phyloP scores from a whole-genome alignment of 1,140 invertebrate genomes.

The Aradophagus sp. region DNA sequence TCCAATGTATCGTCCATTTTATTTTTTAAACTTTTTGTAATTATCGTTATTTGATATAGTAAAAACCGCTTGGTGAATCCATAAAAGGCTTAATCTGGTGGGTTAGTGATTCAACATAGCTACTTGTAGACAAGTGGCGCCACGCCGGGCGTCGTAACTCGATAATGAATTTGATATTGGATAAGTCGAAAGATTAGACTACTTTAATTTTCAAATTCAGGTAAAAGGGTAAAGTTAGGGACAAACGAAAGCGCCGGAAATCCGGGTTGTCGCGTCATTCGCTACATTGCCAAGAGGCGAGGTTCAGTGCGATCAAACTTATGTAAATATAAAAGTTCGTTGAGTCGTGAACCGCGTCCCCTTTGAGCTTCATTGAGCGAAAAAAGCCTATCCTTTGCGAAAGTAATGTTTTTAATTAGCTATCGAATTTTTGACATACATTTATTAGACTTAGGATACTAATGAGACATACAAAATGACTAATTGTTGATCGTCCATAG shows the following conservation, averaged over 20 bases:
- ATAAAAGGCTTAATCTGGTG: conserved; percentile 39
- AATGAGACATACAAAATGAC: conserved; percentile 31
- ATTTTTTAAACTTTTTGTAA: conserved; percentile 10
- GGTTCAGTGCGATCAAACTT: conserved; percentile 2
- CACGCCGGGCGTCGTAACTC: conserved; percentile 6
- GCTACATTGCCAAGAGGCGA: conserved; percentile 3
- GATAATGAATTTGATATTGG: conserved; percentile 11
- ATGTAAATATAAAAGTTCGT: not conserved
- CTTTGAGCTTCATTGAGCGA: conserved; percentile 12
- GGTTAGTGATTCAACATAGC: conserved; percentile 29
- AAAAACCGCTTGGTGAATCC: conserved; percentile 28
- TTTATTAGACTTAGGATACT: conserved; percentile 29
- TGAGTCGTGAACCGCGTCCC: not conserved
- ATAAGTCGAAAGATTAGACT: conserved; percentile 22
- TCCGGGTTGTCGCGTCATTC: conserved; percentile 37
- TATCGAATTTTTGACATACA: too few species aligned
- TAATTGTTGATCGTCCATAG: conserved; percentile 28
- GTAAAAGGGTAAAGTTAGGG: conserved; percentile 12
- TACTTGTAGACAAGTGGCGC: conserved; percentile 16
- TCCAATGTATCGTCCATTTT: conserved; percentile 24
- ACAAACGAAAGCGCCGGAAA: conserved; percentile 39
- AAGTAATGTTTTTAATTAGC: too few species aligned
- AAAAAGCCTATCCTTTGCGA: conserved; percentile 17
- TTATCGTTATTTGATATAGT: conserved; percentile 21
- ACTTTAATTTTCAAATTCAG: conserved; percentile 16